These are phyloP conservation scores for Catamblyrhynchus diadema DNA, from an alignment of 2,797 vertebrate genomes.

Conservation along the genomic window DNA sequence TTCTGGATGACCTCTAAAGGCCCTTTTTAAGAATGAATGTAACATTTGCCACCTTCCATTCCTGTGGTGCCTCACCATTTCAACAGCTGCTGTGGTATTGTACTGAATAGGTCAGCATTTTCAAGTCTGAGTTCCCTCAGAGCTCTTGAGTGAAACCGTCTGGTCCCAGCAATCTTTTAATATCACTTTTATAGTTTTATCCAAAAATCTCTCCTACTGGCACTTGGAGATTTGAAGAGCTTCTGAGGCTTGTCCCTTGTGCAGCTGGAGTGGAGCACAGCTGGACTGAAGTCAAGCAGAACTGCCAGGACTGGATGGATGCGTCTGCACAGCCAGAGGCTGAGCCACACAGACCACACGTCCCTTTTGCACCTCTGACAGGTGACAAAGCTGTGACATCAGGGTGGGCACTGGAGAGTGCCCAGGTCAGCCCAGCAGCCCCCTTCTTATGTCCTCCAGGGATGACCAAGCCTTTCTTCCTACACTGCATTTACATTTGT, in stretches of 20 bases:
- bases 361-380: not conserved
- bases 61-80: constrained; percentile 17
- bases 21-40: constrained; percentile 26
- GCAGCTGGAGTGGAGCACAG: not conserved
- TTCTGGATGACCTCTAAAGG: constrained; percentile 31
- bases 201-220: not conserved
- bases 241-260: not conserved
- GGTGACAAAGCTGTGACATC: not conserved
- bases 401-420: not conserved
- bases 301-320: accelerated
- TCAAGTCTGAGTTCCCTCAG: not conserved
- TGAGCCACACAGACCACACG: not conserved
- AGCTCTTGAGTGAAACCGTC: constrained; percentile 9
- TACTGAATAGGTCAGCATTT: constrained; percentile 44
- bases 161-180: constrained; percentile 1
- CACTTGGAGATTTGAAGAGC: not conserved
- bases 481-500: not conserved
- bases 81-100: constrained; percentile 45
- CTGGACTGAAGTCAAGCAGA: not conserved
- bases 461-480: not conserved
- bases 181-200: not conserved
- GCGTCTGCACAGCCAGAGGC: not conserved
- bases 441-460: not conserved
- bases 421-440: not conserved
- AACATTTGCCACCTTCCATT: constrained; percentile 45